Conservation (phyloP, 2,113 vertebrate genomes). For the Catharus fuscescens region DNA sequence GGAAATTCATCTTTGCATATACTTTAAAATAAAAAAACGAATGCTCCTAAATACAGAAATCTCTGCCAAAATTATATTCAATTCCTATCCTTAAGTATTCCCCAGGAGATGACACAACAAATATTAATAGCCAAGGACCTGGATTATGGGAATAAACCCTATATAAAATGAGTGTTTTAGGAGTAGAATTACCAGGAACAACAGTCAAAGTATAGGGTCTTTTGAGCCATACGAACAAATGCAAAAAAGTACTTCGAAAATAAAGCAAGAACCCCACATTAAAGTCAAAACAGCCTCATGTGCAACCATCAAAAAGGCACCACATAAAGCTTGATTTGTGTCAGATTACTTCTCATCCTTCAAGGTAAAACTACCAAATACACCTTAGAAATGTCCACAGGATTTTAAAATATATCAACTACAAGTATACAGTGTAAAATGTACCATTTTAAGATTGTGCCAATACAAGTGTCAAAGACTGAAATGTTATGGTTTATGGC, state of each 20-base stretch:
- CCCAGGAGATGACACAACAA: background rate
- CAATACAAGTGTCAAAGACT: background rate
- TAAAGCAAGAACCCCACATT: background rate
- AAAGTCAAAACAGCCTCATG: background rate
- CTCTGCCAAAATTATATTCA: background rate
- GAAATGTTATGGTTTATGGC: background rate
- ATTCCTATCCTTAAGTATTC: background rate
- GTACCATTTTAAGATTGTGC: background rate
- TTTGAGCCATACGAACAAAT: background rate
- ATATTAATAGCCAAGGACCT: background rate
- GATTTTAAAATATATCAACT: background rate
- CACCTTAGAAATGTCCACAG: background rate
- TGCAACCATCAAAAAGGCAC: background rate
- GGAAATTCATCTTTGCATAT: background rate
- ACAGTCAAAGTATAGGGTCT: background rate
- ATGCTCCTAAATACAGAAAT: background rate
- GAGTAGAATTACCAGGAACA: background rate
- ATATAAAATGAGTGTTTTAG: background rate
- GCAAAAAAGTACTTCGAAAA: background rate
- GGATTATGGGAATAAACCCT: background rate
- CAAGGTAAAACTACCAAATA: background rate
- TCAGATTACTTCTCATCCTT: background rate
- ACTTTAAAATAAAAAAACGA: background rate
- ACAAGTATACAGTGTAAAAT: background rate
- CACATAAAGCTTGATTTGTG: background rate